phyloP scores from a whole-genome alignment of 1,140 invertebrate genomes.

The Brachionus koreanus region DNA sequence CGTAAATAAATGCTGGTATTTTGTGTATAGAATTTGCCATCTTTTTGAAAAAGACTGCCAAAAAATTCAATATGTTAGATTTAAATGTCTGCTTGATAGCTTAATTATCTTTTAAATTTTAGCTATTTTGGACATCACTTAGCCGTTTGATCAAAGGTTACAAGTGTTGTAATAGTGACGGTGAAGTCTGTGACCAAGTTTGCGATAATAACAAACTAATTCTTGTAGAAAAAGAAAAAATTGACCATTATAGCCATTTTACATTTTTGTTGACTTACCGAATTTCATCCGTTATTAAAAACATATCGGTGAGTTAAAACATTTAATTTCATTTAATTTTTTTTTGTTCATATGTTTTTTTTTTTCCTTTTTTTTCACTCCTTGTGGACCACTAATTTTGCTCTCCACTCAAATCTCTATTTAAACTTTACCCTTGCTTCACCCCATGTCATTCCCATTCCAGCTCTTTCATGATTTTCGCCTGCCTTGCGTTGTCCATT shows the following conservation, averaged over 20 bases:
- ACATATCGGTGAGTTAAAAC: not conserved
- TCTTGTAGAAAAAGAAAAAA: not conserved
- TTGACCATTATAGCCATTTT: constrained; percentile 1
- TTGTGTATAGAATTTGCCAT: not conserved
- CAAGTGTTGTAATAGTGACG: not conserved
- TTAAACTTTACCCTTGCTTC: too few relatives aligned
- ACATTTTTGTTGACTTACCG: not conserved
- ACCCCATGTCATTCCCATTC: too few relatives aligned
- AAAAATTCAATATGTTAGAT: not conserved
- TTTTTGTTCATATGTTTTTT: too few relatives aligned
- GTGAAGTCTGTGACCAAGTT: not conserved
- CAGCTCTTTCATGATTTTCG: too few relatives aligned
- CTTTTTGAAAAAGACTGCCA: not conserved
- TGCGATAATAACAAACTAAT: not conserved
- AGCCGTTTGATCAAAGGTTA: not conserved
- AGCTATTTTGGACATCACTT: not conserved
- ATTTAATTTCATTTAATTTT: too few relatives aligned
- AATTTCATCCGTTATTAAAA: not conserved
- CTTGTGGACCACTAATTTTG: too few relatives aligned
- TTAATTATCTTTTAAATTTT: not conserved
- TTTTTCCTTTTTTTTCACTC: too few relatives aligned
- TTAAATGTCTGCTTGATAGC: not conserved
- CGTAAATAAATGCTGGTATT: constrained; percentile 24
- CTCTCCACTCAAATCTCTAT: too few relatives aligned
- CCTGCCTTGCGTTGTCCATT: too few relatives aligned